Evolutionary conservation across 1,140 invertebrate genomes (phyloP).

Genomic region (Dinothrombium tinctorium): DNA sequence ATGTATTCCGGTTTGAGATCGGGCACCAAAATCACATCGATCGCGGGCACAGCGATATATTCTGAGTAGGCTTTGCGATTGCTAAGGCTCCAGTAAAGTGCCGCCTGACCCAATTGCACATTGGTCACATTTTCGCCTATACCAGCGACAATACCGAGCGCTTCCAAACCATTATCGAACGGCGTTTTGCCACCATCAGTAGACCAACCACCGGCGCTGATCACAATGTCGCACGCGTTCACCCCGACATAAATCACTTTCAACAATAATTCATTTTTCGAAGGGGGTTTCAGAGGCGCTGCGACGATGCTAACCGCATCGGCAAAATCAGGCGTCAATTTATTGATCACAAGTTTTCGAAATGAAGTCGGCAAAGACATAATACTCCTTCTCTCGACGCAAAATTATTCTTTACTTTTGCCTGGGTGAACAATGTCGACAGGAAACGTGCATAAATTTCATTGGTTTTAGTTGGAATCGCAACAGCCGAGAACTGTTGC

Average conservation of each 20-base stretch:
- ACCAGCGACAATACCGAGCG: conserved; percentile 3
- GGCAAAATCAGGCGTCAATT: conserved; percentile 8
- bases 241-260: conserved; percentile 10
- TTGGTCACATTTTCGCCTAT: conserved; percentile 4
- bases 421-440: too few species aligned
- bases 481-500: too few species aligned
- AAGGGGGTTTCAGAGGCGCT: neutral
- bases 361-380: too few species aligned
- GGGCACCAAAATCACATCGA: conserved; percentile 15
- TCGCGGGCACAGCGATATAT: neutral
- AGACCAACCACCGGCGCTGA: conserved; percentile 11
- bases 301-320: conserved; percentile 10
- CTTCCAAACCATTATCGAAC: conserved; percentile 8
- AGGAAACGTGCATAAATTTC: too few species aligned
- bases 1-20: conserved; percentile 18
- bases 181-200: conserved; percentile 1
- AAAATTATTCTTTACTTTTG: too few species aligned
- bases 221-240: conserved; percentile 12
- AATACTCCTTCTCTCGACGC: too few species aligned
- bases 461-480: too few species aligned
- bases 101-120: neutral
- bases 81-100: too few species aligned
- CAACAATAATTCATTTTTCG: conserved; percentile 7
- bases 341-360: conserved; percentile 4
- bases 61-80: conserved; percentile 5